A percentile compares a stretch with the other conserved stretches of the same genome.
Evolutionary conservation across 2,113 vertebrate genomes (phyloP).

Genomic region (Mirza zaza): DNA sequence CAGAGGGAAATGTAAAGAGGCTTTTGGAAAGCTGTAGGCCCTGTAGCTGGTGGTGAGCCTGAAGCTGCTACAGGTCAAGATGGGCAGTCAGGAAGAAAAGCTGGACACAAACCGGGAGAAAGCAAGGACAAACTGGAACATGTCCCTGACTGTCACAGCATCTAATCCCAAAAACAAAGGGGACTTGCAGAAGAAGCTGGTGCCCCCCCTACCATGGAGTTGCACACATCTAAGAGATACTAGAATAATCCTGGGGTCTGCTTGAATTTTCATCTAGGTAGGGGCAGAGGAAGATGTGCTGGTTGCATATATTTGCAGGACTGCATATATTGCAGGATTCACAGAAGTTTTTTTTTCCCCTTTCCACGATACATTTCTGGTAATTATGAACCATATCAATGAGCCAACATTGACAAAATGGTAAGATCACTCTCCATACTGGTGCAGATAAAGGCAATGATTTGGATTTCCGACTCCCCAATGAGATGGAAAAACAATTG

Average conservation of each 20-base stretch:
- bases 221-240: not conserved
- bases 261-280: not conserved
- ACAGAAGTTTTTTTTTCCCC: not conserved
- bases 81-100: not conserved
- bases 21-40: not conserved
- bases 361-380: not conserved
- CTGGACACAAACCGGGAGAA: not conserved
- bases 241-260: not conserved
- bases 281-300: not conserved
- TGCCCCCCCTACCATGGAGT: not conserved
- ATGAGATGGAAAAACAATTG: not conserved
- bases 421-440: not conserved
- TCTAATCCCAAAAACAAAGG: not conserved
- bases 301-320: not conserved
- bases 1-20: not conserved
- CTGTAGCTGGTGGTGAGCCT: not conserved
- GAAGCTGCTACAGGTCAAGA: not conserved
- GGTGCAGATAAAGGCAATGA: constrained; percentile 1
- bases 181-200: not conserved
- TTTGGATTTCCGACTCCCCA: not conserved
- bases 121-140: not conserved
- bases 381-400: not conserved
- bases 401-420: not conserved
- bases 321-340: not conserved
- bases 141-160: not conserved